phyloP scores from a whole-genome alignment of 1,140 invertebrate genomes.

The Heliconius melpomene region DNA sequence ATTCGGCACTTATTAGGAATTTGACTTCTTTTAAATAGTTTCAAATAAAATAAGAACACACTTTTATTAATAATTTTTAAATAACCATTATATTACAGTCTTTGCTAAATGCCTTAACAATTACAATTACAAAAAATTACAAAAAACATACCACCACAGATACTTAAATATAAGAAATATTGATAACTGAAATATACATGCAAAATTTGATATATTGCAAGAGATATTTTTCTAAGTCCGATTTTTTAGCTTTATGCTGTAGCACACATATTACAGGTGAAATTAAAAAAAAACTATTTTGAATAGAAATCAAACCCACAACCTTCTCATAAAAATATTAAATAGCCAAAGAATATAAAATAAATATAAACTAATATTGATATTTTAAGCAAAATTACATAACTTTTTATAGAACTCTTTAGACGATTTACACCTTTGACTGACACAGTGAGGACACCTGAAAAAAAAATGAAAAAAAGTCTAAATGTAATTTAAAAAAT shows the following conservation, averaged over 20 bases:
- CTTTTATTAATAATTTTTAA: constrained; percentile 25
- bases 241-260: no score
- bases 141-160: neutral
- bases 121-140: no score
- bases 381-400: constrained; percentile 62
- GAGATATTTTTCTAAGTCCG: no score
- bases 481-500: no score
- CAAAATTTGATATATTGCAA: no score
- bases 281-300: neutral
- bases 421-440: constrained; percentile 84
- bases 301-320: neutral
- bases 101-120: neutral
- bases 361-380: neutral
- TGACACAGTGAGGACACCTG: constrained; percentile 94
- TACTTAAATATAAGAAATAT: neutral
- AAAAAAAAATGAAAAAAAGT: constrained; percentile 40
- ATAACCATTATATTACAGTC: neutral
- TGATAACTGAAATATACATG: no score
- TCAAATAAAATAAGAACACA: neutral
- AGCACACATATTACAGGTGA: no score
- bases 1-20: no score
- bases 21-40: neutral
- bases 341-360: neutral
- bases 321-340: neutral
- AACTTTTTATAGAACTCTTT: constrained; percentile 87